Evolutionary conservation across 1,140 invertebrate species (phyloP), one percentile per base, ranked within the genome.

Genomic region (silkworm (Bombyx mori)): DNA sequence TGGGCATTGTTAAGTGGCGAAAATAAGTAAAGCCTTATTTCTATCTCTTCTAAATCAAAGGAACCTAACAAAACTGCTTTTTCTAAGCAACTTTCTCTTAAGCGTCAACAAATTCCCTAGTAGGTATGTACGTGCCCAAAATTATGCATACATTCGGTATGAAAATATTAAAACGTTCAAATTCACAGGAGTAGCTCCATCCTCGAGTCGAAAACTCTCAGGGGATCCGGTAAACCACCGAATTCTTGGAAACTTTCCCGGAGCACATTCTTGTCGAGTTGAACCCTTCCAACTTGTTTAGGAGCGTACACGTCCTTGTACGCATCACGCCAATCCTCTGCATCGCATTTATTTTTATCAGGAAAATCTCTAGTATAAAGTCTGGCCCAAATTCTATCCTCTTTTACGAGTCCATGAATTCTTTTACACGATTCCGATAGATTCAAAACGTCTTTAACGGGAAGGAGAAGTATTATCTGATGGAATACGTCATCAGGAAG

Each of bases 361-460:
- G 56, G 47, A 62, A 71, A 74, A 69, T 77, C 74, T 50, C 69
- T 62, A 42, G 52, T 61, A 44, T 52, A 71, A 54, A 77, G 57
- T 47, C 54, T 56, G 50, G 35, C 62, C 71, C 74, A 74, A 10
- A 73, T 44, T 26, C 51, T 44, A 58, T 74, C 69, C 35, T 68
- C 65, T 44, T 66, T 65, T 47, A 68, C 54, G 26, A 68, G 57
- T 26, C 60, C 49, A 55, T 69, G 48, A 22, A 77, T 49, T n/a
- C 61, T 66, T 54, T 67, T 74, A 61, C 68, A 77, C 46, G 62
- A 63, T 58, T 71, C 53, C 8, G 61, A 62, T 7, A 69, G 9
- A 56, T 62, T 71, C 42, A 77, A 49, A 45, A 74, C 54, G 62
- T 71, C 71, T 60, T 12, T 60, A 2, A 74, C 26, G 9, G 66